Conservation (phyloP, 2,113 vertebrate genomes). For the Halichoeres trimaculatus region DNA sequence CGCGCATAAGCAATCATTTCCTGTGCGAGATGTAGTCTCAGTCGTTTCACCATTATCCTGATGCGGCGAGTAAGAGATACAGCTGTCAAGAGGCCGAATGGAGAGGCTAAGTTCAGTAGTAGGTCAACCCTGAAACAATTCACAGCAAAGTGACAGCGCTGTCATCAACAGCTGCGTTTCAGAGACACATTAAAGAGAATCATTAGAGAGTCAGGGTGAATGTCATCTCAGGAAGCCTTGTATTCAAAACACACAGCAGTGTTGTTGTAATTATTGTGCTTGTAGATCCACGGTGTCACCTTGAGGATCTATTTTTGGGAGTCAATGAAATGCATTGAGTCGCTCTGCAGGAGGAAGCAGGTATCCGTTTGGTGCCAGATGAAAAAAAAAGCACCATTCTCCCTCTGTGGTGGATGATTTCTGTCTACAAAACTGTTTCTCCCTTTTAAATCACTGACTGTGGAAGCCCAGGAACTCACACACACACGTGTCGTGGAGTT, state of each 20-base stretch:
- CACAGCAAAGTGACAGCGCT: constrained; percentile 56
- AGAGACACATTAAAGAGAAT: constrained; percentile 55
- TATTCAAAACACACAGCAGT: constrained; percentile 34
- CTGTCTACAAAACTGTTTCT: background rate
- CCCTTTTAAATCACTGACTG: constrained; percentile 8
- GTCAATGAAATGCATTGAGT: constrained; percentile 19
- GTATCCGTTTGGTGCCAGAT: background rate
- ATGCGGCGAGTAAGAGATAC: constrained; percentile 38
- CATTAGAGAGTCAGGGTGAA: constrained; percentile 61
- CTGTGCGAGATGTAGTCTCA: constrained; percentile 32
- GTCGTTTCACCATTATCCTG: constrained; percentile 57
- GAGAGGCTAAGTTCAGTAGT: constrained; percentile 58
- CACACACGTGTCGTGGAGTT: constrained; percentile 20
- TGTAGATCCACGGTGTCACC: constrained; percentile 14
- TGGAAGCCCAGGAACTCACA: background rate
- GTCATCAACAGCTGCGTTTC: constrained; percentile 49
- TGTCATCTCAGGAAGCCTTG: constrained; percentile 42
- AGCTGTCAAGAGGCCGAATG: constrained; percentile 64
- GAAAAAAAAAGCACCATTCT: background rate
- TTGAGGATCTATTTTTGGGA: constrained; percentile 12
- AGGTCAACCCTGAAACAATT: constrained; percentile 72
- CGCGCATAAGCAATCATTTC: constrained; percentile 43
- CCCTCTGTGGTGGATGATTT: constrained; percentile 16
- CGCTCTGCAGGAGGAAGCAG: background rate
- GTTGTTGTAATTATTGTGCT: constrained; percentile 29